Evolutionary conservation across 2,113 vertebrate species (phyloP), one percentile per base, ranked within the genome.

Genomic region (Tylochromis polylepis): DNA sequence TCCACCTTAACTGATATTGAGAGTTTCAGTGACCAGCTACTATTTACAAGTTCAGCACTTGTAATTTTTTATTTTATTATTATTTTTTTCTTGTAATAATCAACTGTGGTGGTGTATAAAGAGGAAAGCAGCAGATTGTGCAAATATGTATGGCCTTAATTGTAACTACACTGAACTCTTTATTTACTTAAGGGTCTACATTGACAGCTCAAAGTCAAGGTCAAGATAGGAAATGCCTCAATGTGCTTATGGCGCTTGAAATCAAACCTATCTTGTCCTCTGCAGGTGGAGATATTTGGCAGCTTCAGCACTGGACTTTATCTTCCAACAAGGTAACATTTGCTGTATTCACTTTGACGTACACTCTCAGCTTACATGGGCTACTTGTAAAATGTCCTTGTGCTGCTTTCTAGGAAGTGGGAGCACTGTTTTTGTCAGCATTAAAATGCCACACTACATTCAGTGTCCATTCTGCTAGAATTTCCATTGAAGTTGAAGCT

Each of bases 281-380:
- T 96, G 36, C 93, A 99, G 98, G 98, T 99, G 88, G 97, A 99
- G 95, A 98, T 99, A 95, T 99, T 99, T 95, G 98, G 98, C 95
- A 99, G 98, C 96, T 99, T 99, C 94, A 99, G 98, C 93, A 99
- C 98, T 59, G 98, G 98, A 57, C 97, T 99, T 85, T 99, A 99
- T 95, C 97, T 99, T 92, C 98, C 98, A 75, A 99, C 98, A 83
- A 99, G 98, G 98, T 99, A 96, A 85, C 14, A 5, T 70, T 75
- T 72, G 11, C 34, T 60, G 77, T 18, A 53, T 3, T 60, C 2
- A 9, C 7, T 16, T 27, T 62, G 11, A 12, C 24, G 2, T 49
- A 5, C 27, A 7, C 3, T 53, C 29, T 87, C 36, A 70, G 18
- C 24, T 31, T 36, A 72, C 15, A 49, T 0, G 2, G 22, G 3